Percentiles rank a stretch among this genome's conserved stretches.
Conservation (phyloP, 2,113 vertebrate genomes). For the Melanostigma gelatinosum region DNA sequence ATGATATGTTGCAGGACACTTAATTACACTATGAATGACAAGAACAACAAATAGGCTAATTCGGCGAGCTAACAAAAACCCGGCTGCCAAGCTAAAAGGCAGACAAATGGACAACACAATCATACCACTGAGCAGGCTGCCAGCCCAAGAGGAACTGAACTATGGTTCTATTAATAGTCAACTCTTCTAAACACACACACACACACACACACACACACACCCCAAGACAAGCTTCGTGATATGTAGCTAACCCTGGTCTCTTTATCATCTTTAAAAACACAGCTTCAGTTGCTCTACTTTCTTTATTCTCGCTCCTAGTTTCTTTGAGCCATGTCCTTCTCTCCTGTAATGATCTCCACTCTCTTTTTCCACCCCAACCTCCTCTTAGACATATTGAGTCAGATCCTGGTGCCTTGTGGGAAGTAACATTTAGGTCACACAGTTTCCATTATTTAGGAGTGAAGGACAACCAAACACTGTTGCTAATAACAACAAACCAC, state of each 20-base stretch:
- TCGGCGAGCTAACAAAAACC: neutral
- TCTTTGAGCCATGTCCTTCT: neutral
- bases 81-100: neutral
- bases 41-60: neutral
- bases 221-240: conserved; percentile 17
- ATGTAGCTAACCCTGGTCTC: neutral
- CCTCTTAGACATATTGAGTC: conserved; percentile 42
- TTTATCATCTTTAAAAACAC: neutral
- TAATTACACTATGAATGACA: neutral
- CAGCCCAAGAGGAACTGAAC: conserved; percentile 34
- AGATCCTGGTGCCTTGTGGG: conserved; percentile 37
- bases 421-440: conserved; percentile 55
- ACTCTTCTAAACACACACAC: conserved; percentile 13
- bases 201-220: conserved; percentile 3
- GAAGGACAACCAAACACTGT: conserved; percentile 53
- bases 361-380: conserved; percentile 20
- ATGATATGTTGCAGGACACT: neutral
- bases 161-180: conserved; percentile 42
- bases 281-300: neutral
- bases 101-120: neutral
- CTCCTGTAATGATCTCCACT: neutral
- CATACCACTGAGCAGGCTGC: neutral
- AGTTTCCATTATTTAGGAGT: conserved; percentile 67
- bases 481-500: conserved; percentile 62
- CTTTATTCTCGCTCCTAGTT: neutral